A percentile compares a stretch with the other conserved stretches of the same genome.
Evolutionary conservation across 2,888 invertebrate species (phyloP).

Genomic region (Anagyrus pseudococci): DNA sequence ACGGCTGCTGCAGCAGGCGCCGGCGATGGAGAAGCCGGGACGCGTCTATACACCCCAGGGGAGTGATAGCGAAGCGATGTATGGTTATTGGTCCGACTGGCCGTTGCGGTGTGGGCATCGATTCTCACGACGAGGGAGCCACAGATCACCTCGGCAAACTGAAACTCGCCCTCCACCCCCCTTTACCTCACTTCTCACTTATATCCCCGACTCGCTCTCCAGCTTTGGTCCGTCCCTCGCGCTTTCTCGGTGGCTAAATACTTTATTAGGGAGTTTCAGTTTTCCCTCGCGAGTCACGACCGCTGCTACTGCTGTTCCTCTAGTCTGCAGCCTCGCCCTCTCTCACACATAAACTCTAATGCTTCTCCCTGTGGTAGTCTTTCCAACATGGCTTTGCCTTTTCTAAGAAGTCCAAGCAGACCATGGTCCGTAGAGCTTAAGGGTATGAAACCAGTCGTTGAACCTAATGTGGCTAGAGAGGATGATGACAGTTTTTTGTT

Average conservation of each 20-base stretch:
- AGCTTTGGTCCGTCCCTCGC: conserved; percentile 38
- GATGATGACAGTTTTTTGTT: conserved; percentile 5
- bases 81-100: conserved; percentile 62
- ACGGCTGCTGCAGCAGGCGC: too few species aligned
- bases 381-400: too few species aligned
- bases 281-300: conserved; percentile 43
- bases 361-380: conserved; percentile 1
- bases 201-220: conserved; percentile 31
- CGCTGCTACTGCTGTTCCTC: conserved; percentile 53
- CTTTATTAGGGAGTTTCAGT: conserved; percentile 57
- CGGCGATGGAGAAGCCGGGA: too few species aligned
- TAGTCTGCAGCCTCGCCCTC: background rate
- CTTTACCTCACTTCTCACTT: conserved; percentile 36
- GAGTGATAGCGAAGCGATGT: conserved; percentile 58
- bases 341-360: conserved; percentile 18
- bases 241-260: conserved; percentile 48
- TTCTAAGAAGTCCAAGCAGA: too few species aligned
- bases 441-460: background rate
- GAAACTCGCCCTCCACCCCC: conserved; percentile 50
- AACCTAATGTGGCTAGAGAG: background rate
- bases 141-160: conserved; percentile 59
- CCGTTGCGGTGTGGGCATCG: conserved; percentile 59
- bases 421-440: too few species aligned
- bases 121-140: conserved; percentile 61
- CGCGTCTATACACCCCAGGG: conserved; percentile 50